Evolutionary conservation across 2,113 vertebrate genomes (phyloP), one percentile per base, ranked within the genome.

Genomic region (Cercopithecus mona): DNA sequence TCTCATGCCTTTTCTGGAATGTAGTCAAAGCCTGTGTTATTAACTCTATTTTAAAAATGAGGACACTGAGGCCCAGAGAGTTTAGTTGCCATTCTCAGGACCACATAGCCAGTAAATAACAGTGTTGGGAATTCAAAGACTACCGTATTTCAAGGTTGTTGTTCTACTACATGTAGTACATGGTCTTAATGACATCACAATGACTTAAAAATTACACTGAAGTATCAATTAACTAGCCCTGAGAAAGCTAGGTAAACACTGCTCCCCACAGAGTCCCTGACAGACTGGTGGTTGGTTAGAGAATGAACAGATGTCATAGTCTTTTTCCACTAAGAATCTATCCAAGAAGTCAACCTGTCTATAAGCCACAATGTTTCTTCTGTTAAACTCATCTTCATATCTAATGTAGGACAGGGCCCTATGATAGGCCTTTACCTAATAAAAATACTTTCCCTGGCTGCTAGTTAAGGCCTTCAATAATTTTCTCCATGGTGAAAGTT

Each of bases 11-110:
- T 78, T 76, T 57, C 66, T 83, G 35, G 32, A 94, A 92, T 55
- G 66, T 48, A 94, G 17, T 23, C 92, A 85, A 93, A 8, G 16
- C 6, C 55, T n/a, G 13, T 76, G 48, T 87, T 87, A 91, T 75
- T 93, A 93, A 35, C 64, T 45, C 13, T 61, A 73, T 89, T 95
- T 92, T 66, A 89, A 11, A 89, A 61, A 91, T 70, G 38, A 94
- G 25, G 14, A 88, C 40, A 55, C 45, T 76, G 66, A 88, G 66
- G 61, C 25, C 76, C 20, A 93, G 30, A 75, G 9, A 81, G 17
- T 35, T 59, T 59, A 90, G 90, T 50, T 76, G 35, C 8, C 18
- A 78, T 96, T 79, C 64, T 93, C 5, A 68, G n/a, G n/a, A 75
- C 25, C 8, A 68, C 3, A 70, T 6, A 66, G 23, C 38, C 72